Evolutionary conservation across 2,113 vertebrate genomes (phyloP).

Genomic region (Mustela nigripes): DNA sequence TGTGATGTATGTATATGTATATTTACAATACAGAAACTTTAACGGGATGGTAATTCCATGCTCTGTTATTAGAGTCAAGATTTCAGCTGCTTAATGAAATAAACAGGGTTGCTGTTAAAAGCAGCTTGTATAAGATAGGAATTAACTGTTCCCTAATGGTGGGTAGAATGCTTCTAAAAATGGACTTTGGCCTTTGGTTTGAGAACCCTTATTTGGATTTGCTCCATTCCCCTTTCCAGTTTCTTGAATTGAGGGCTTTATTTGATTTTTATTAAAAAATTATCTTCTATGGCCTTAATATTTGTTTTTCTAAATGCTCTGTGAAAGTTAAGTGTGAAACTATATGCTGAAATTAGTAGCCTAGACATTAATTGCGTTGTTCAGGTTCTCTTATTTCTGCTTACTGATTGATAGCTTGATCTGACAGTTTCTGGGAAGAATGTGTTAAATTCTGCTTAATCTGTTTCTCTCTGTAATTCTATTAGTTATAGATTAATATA

Average conservation of each 20-base stretch:
- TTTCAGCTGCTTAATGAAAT: not conserved
- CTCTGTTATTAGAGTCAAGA: not conserved
- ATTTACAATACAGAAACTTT: not conserved
- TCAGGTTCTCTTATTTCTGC: not conserved
- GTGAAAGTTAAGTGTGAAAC: not conserved
- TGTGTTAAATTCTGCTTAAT: not conserved
- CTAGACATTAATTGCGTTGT: not conserved
- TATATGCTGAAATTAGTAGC: not conserved
- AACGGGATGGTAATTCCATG: not conserved
- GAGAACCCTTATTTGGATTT: not conserved
- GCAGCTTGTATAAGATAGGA: not conserved
- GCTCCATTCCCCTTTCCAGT: not conserved
- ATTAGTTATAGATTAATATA: not conserved
- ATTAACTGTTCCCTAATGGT: not conserved
- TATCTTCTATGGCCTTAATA: not conserved
- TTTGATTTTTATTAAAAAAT: not conserved
- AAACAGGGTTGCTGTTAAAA: not conserved
- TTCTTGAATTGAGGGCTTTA: constrained; percentile 31
- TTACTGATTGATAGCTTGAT: not conserved
- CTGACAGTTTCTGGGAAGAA: not conserved
- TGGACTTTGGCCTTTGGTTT: constrained; percentile 31
- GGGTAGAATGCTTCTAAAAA: constrained; percentile 43
- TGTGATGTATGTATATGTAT: not conserved
- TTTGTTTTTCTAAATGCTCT: not conserved
- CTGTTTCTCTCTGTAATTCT: not conserved